phyloP scores from a whole-genome alignment of 2,888 invertebrate species.

The Lasioglossum lativentre region DNA sequence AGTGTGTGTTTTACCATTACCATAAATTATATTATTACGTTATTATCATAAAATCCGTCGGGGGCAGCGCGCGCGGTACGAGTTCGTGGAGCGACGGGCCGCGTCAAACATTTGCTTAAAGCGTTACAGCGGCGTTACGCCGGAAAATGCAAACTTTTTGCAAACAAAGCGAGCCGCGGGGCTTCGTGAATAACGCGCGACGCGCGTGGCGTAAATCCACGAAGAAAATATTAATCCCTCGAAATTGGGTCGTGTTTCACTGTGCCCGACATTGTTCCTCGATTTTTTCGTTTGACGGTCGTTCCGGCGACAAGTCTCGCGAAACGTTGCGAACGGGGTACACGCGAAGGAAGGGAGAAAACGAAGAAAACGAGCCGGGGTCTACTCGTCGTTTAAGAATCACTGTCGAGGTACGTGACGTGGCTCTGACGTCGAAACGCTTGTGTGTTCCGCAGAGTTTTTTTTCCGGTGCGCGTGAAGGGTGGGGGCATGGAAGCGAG shows the following conservation, averaged over 20 bases:
- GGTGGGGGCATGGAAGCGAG: neutral
- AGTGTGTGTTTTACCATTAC: neutral
- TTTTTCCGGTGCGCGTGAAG: neutral
- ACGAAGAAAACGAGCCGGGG: neutral
- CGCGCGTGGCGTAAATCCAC: neutral
- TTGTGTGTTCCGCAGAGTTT: neutral
- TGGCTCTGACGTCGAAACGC: neutral
- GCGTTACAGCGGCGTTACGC: neutral
- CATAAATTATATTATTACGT: neutral
- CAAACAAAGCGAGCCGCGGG: neutral
- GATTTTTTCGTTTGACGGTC: neutral
- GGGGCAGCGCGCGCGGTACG: neutral
- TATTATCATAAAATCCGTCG: neutral
- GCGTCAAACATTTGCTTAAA: neutral
- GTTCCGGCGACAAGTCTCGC: neutral
- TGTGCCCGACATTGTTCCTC: neutral
- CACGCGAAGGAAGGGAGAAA: neutral
- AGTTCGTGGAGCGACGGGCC: neutral
- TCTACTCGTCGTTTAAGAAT: neutral
- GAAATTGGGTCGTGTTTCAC: conserved; percentile 4
- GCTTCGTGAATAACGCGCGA: neutral
- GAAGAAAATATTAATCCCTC: conserved; percentile 7
- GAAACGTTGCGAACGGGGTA: neutral
- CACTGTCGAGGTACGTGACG: neutral
- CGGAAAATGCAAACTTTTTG: neutral